A percentile compares a stretch with the other conserved stretches of the same genome.
Evolutionary conservation across 2,797 vertebrate species (phyloP).

Genomic region (Eutrigla gurnardus): DNA sequence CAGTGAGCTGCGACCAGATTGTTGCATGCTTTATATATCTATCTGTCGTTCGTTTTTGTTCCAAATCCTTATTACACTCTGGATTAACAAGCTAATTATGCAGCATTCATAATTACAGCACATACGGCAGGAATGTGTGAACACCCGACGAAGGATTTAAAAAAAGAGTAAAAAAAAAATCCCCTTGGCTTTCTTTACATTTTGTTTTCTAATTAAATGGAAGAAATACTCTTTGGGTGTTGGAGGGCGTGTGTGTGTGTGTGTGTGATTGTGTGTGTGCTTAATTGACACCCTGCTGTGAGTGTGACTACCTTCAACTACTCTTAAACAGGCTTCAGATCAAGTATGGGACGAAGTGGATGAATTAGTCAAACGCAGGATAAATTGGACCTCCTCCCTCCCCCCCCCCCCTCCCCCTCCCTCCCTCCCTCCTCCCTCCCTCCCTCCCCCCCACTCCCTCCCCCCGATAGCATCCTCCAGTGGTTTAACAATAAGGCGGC

Average conservation of each 20-base stretch:
- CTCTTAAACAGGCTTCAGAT: conserved; percentile 5
- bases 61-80: conserved; percentile 8
- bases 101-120: background rate
- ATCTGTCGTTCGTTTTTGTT: conserved; percentile 33
- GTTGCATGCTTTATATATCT: conserved; percentile 16
- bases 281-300: conserved; percentile 15
- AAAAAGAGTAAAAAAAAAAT: no score
- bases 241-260: no score
- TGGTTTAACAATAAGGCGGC: background rate
- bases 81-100: conserved; percentile 32
- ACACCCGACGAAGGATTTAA: background rate
- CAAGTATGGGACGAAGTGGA: background rate
- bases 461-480: no score
- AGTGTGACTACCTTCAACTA: background rate
- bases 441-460: no score
- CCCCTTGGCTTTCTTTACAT: no score
- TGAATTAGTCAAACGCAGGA: background rate
- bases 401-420: no score
- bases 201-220: no score
- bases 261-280: background rate
- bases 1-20: background rate
- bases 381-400: background rate
- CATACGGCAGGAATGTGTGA: background rate
- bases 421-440: no score
- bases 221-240: background rate